Base-by-base conservation (phyloP, 2,797 vertebrate species). In the Aythya fuligula region DNA sequence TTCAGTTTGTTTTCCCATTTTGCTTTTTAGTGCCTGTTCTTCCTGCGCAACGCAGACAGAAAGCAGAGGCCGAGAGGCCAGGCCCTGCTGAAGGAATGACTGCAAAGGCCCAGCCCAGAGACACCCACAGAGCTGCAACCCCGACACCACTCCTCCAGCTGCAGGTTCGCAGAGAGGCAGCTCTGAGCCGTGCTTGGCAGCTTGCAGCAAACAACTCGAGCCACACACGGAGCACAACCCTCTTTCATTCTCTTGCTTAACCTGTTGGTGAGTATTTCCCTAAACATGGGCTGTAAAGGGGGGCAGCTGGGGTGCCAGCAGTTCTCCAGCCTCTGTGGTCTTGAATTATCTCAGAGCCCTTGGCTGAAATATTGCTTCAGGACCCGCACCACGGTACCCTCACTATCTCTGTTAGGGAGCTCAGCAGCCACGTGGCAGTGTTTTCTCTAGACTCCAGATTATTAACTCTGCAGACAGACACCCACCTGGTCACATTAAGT, bases 391-490 rank as follows among this genome's bases (percentile, higher is more conserved):
- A 21, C 41, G 28, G 22, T 43, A 30, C 8, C 16, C 27, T n/a
- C n/a, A 45, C 12, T 22, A 45, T 15, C 3, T 38, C 15, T 39
- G 25, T 32, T 25, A 0, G 13, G 8, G 5, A 28, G 13, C 6
- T 7, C 32, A 6, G 6, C 72, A 57, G 4, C 12, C 12, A n/a
- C 16, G 8, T 30, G 30, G 38, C 2, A 34, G 17, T 12, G 34
- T 10, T 4, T 51, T 7, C 13, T 56, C 65, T 76, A 32, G 71
- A 5, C 7, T 47, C 34, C 49, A 1, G 24, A 6, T 28, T 36
- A 32, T 15, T 17, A 60, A 20, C 24, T 64, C 7, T 58, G 4
- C 12, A 53, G 65, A 25, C 2, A 5, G 7, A 5, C 27, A 3
- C 7, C 2, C 6, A 81, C 38, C 32, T 32, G 8, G 24, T 14